Evolutionary conservation across 2,888 invertebrate genomes (phyloP), one percentile per base, ranked within the genome.

Genomic region (Capitulum mitella): DNA sequence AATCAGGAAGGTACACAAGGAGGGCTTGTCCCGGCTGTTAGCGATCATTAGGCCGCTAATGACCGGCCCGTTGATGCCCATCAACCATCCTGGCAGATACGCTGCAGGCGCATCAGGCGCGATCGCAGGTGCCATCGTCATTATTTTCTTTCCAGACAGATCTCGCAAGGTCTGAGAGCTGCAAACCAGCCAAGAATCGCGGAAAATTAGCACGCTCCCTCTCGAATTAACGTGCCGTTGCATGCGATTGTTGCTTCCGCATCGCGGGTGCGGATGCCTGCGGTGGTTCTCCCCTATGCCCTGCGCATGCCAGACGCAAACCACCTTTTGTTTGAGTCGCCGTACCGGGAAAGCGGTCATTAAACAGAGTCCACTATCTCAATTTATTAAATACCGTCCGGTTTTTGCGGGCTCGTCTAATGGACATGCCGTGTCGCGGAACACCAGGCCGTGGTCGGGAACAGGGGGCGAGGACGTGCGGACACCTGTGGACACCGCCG

Each of bases 321-420:
- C 43, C 43, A 43, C 5, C 43, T 12, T n/a, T n/a, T n/a, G n/a
- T n/a, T n/a, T 12, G 43, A 43, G 12, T 43, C 43, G 12, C 43
- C 12, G 5, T 43, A 29, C n/a, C 26, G 32, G 34, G 10, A 32
- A 64, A 64, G 12, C 34, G 29, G 64, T 64, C 64, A 29, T 64
- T 64, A 64, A 32, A 34, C 64, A 34, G 34, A 19, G 16, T 3
- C 0, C 34, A 64, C 64, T 64, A 34, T 19, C 34, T 32, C 64
- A 32, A 64, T 64, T 64, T 32, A 64, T 64, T 64, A 64, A 64
- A 64, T 64, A 34, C 64, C 64, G 34, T 19, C 34, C 34, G 19
- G 64, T 64, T 64, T 64, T 64, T 64, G 64, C 64, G 3, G 64
- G 16, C 19, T 32, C 10, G 34, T 16, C 64, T 64, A 64, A 64